Base-by-base conservation (phyloP, 2,113 vertebrate genomes). In the Ptychochromis oligacanthus region DNA sequence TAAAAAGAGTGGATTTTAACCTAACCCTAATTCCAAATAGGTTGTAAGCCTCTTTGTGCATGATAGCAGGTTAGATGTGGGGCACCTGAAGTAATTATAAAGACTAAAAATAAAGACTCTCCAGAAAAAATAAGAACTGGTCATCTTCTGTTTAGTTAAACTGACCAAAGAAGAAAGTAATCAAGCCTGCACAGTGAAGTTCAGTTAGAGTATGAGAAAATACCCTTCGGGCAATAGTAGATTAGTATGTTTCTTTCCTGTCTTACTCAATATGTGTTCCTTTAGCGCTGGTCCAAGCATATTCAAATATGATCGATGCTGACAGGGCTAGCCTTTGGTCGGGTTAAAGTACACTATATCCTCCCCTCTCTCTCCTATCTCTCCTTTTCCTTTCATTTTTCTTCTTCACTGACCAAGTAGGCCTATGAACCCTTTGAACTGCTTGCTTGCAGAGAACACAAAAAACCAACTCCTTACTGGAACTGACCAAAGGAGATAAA, bases 351-450 rank as follows among this genome's bases (percentile, higher is more conserved):
- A 81, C 79, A 82, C 31, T 77, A 76, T 74, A 88, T 75, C 81
- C 75, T 81, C 79, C 74, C 70, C 83, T 74, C 77, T 81, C 70
- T 72, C 10, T 40, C 31, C 83, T 74, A 77, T 80, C 64, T 72
- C 8, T 49, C 58, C 88, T 67, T 82, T 70, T 87, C 74, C 79
- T 86, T 88, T 79, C 38, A 88, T 88, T 91, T 92, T 85, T 91
- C 89, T 88, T 92, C 82, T 74, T 82, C 34, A 3, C 88, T 90
- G 84, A 87, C 89, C 80, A 85, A 89, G 86, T 43, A 15, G 74
- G 64, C 70, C 78, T 59, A 17, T 87, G 87, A 92, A 92, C 89
- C 84, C 86, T 91, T 81, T 90, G 83, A 94, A 94, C 91, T 31
- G 56, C 56, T 49, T 76, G 82, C 86, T 86, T 84, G 59, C 72